phyloP scores from a whole-genome alignment of 2,113 vertebrate genomes.

The Propithecus coquereli region DNA sequence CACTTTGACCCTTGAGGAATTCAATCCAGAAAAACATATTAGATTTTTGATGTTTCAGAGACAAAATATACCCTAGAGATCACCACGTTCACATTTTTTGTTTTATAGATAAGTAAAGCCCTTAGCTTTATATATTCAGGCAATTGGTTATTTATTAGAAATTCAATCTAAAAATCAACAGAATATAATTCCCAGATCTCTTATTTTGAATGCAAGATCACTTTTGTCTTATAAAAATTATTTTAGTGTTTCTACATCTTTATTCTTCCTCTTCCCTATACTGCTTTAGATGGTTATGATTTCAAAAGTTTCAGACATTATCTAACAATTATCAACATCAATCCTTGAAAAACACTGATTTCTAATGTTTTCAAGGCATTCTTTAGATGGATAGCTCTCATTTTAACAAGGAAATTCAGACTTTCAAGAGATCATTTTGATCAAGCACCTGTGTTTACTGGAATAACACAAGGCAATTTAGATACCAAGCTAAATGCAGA shows the following conservation, averaged over 20 bases:
- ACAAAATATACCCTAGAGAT: neutral
- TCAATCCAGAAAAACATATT: neutral
- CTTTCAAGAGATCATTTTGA: conserved; percentile 17
- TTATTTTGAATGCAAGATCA: neutral
- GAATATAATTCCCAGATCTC: neutral
- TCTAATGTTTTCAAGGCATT: conserved; percentile 26
- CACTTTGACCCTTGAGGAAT: neutral
- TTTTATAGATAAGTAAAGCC: neutral
- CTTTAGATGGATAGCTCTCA: neutral
- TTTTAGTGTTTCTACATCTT: neutral
- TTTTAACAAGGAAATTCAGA: conserved; percentile 25
- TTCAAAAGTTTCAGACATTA: conserved; percentile 10
- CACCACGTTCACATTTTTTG: neutral
- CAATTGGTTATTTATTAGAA: conserved; percentile 22
- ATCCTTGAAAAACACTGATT: neutral
- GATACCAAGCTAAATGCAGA: neutral
- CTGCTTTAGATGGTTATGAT: neutral
- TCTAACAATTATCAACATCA: neutral
- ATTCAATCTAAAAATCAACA: neutral
- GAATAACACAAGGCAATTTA: neutral
- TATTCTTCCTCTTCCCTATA: neutral
- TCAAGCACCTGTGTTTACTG: neutral
- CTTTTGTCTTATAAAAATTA: neutral
- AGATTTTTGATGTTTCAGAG: neutral
- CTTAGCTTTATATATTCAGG: neutral